phyloP scores from a whole-genome alignment of 2,113 vertebrate genomes.

The Heptranchias perlo region DNA sequence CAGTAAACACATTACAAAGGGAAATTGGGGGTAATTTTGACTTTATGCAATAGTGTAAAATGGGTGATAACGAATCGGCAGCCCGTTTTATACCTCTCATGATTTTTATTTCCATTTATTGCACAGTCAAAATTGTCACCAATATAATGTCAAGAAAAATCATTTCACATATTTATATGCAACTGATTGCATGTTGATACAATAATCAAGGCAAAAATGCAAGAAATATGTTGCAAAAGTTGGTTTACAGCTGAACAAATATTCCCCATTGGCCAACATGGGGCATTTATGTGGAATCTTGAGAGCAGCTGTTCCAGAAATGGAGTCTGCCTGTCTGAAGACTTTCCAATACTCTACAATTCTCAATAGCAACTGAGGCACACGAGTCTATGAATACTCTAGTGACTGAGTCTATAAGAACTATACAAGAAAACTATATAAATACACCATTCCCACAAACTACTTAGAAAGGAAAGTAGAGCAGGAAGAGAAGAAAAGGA shows the following conservation, averaged over 20 bases:
- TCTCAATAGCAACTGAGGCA: background rate
- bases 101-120: background rate
- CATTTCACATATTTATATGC: background rate
- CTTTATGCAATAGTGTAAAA: background rate
- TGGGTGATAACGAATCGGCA: background rate
- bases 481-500: background rate
- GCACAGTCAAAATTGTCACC: background rate
- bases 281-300: background rate
- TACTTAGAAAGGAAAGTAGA: background rate
- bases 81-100: background rate
- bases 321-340: background rate
- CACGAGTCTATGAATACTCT: background rate
- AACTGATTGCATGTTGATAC: background rate
- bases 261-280: background rate
- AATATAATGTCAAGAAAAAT: background rate
- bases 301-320: background rate
- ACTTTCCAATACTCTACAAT: background rate
- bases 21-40: background rate
- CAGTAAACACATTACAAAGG: background rate
- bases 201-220: background rate
- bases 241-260: too few species aligned
- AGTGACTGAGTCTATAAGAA: background rate
- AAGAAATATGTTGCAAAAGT: background rate
- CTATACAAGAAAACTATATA: background rate
- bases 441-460: background rate